These are phyloP conservation scores for Suricata suricatta DNA, from an alignment of 2,113 vertebrate species.

Conservation along the genomic window DNA sequence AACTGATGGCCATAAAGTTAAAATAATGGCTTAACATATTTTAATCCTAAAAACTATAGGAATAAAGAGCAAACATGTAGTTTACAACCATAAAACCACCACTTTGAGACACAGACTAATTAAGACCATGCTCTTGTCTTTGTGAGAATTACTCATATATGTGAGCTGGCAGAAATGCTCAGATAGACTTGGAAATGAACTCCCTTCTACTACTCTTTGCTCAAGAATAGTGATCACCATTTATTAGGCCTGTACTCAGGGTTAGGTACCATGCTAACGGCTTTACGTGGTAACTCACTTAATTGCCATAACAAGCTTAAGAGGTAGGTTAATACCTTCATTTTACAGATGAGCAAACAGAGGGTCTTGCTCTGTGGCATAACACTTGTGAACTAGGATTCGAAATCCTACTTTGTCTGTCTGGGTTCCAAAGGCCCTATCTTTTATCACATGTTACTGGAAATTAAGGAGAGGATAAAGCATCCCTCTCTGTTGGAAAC, in stretches of 20 bases:
- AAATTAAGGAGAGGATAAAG: not conserved
- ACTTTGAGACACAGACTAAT: not conserved
- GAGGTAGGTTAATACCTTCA: not conserved
- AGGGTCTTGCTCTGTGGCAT: not conserved
- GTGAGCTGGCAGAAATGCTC: not conserved
- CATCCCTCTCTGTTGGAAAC: not conserved
- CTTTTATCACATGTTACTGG: not conserved
- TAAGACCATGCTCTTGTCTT: not conserved
- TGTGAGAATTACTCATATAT: not conserved
- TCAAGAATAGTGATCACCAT: not conserved
- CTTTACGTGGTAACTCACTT: not conserved
- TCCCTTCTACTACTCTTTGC: not conserved
- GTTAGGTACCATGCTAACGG: not conserved
- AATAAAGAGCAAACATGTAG: not conserved
- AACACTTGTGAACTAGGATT: not conserved
- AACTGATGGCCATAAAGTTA: not conserved
- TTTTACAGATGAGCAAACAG: slow-evolving; percentile 11
- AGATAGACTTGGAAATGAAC: not conserved
- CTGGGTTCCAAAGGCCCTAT: not conserved
- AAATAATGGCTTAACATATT: not conserved
- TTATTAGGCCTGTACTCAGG: not conserved
- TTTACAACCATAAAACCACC: not conserved
- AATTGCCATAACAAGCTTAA: not conserved
- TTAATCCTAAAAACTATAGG: not conserved
- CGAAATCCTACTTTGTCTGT: not conserved